Base-by-base conservation (phyloP, 2,113 vertebrate species). In the Donacobius atricapilla region DNA sequence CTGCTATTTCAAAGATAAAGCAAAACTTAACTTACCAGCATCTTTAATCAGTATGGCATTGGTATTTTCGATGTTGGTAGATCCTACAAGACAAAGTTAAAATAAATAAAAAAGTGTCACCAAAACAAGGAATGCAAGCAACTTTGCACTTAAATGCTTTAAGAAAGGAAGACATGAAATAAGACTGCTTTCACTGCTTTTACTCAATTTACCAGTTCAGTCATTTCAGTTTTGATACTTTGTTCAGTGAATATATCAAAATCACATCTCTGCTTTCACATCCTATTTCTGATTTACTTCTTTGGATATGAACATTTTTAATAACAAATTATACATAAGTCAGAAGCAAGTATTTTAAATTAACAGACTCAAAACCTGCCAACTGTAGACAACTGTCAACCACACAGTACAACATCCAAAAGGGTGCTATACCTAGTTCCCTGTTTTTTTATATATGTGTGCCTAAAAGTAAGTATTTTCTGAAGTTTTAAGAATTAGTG, bases 1-100 rank as follows among this genome's bases (percentile, higher is more conserved):
- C 4, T 40, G 31, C 45, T 77, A 35, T 20, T 90, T 90, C 31
- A 77, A 92, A 85, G 11, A 28, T 60, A 76, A 82, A 73, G n/a
- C 44, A 91, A 91, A 90, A 75, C 44, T 73, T 51, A 91, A 95
- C 97, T 97, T 98, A 99, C 99, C 99, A 95, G 99, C 99, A 98
- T 99, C 99, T 98, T 99, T 99, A 96, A 99, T 99, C 87, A 99
- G 97, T 91, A 99, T 77, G 95, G 98, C 98, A 97, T 97, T 98
- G n/a, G 98, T 97, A 93, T 99, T 98, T 95, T 99, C 99, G 80
- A 99, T 90, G 61, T 98, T 98, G 50, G 98, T 98, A 61, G 99
- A 98, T 17, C 98, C 99, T 99, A 87, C 40, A 97, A 94, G 21
- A 48, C 80, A 85, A 77, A 94, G 30, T 72, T 39, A 81, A 84